Conservation (phyloP, 2,113 vertebrate genomes). For the Amphilophus citrinellus region DNA sequence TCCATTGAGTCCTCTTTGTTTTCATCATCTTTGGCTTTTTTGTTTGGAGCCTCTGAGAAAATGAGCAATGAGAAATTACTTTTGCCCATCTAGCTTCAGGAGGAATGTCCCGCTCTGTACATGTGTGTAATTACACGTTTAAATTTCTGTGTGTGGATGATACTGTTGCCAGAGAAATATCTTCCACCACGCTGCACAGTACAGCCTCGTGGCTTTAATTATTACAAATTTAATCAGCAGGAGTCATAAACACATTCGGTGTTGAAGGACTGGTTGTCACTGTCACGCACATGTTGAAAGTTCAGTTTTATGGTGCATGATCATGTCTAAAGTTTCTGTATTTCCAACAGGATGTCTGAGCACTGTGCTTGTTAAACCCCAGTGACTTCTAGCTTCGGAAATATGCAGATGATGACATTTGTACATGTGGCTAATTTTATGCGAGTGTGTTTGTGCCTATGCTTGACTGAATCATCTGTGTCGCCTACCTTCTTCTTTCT, state of each 20-base stretch:
- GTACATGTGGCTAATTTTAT: slow-evolving; percentile 21
- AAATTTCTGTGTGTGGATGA: neutral
- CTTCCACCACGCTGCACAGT: slow-evolving; percentile 23
- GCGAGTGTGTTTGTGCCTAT: slow-evolving; percentile 26
- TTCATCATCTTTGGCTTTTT: slow-evolving; percentile 16
- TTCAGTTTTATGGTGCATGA: neutral
- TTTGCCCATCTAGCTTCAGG: neutral
- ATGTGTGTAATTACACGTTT: slow-evolving; percentile 1
- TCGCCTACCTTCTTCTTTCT: neutral
- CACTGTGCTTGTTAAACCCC: neutral
- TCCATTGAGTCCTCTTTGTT: slow-evolving; percentile 10
- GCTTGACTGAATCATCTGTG: neutral
- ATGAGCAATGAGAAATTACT: neutral
- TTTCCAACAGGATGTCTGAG: neutral
- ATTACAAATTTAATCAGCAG: slow-evolving; percentile 9
- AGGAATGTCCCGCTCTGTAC: slow-evolving; percentile 2
- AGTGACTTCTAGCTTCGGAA: slow-evolving; percentile 24
- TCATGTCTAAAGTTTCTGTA: neutral
- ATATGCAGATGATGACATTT: slow-evolving; percentile 58
- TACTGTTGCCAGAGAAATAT: slow-evolving; percentile 8
- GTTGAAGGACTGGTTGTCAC: neutral
- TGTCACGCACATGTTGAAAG: neutral
- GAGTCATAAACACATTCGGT: neutral
- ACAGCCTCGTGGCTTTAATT: slow-evolving; percentile 20
- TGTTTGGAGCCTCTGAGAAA: slow-evolving; percentile 23